Percentiles rank a stretch among this genome's conserved stretches.
Evolutionary conservation across 1,140 invertebrate species (phyloP).

Genomic region (Cardiocondyla obscurior): DNA sequence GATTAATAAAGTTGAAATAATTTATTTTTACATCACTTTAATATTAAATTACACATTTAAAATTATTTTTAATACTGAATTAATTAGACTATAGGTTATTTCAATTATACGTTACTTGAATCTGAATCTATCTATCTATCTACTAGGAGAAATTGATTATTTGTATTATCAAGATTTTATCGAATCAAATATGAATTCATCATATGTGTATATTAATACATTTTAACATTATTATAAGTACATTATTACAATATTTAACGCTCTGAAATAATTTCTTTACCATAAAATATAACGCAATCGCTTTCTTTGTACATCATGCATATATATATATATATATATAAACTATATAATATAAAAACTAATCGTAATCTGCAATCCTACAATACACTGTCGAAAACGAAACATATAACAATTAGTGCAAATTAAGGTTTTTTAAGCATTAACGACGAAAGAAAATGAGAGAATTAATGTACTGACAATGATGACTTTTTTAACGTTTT

Average conservation of each 20-base stretch:
- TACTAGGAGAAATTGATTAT: neutral
- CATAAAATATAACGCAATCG: neutral
- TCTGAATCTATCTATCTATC: neutral
- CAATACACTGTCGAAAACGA: constrained; percentile 66
- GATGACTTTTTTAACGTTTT: constrained; percentile 71
- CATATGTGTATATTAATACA: neutral
- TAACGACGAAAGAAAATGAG: constrained; percentile 44
- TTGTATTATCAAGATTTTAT: neutral
- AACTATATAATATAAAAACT: constrained; percentile 52
- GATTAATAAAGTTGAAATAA: neutral
- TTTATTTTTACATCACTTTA: neutral
- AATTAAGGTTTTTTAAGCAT: constrained; percentile 72
- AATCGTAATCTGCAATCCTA: constrained; percentile 66
- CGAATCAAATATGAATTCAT: neutral
- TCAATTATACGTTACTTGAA: neutral
- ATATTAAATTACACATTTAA: neutral
- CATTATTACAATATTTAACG: constrained; percentile 14
- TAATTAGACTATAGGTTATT: neutral
- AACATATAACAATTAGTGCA: constrained; percentile 69
- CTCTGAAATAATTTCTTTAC: neutral
- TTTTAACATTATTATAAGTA: constrained; percentile 18
- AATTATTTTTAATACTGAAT: neutral
- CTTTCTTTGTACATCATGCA: constrained; percentile 31
- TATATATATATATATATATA: constrained; percentile 44
- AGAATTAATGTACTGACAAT: constrained; percentile 61